Evolutionary conservation across 1,140 invertebrate species (phyloP).

Genomic region (Caligus rogercresseyi): DNA sequence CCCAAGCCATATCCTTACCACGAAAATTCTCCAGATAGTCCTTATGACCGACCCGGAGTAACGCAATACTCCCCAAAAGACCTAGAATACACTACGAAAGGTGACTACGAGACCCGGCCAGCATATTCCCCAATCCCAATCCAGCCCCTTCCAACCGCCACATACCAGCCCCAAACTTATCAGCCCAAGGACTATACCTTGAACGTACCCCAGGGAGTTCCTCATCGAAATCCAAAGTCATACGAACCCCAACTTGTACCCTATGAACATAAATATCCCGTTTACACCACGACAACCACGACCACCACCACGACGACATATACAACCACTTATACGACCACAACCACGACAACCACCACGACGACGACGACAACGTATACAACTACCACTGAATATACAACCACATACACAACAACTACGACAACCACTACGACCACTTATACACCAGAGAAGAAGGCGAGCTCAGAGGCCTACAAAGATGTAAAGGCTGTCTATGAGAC

Average conservation of each 20-base stretch:
- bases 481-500: not conserved
- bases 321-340: not conserved
- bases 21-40: not conserved
- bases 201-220: not conserved
- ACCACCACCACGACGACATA: not conserved
- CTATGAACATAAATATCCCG: not conserved
- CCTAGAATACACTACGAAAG: not conserved
- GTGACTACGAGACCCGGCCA: not conserved
- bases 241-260: not conserved
- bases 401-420: not conserved
- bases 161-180: not conserved
- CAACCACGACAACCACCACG: not conserved
- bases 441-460: not conserved
- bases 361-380: not conserved
- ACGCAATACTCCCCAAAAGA: not conserved
- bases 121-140: not conserved
- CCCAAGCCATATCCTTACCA: not conserved
- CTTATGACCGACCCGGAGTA: not conserved
- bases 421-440: not conserved
- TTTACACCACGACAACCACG: not conserved
- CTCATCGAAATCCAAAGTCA: not conserved
- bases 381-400: not conserved
- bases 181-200: not conserved
- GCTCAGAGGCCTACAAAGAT: not conserved
- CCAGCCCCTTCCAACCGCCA: not conserved